Percentiles rank a stretch among this genome's conserved stretches.
phyloP scores from a whole-genome alignment of 2,113 vertebrate genomes.

The Myrmecobius fasciatus region DNA sequence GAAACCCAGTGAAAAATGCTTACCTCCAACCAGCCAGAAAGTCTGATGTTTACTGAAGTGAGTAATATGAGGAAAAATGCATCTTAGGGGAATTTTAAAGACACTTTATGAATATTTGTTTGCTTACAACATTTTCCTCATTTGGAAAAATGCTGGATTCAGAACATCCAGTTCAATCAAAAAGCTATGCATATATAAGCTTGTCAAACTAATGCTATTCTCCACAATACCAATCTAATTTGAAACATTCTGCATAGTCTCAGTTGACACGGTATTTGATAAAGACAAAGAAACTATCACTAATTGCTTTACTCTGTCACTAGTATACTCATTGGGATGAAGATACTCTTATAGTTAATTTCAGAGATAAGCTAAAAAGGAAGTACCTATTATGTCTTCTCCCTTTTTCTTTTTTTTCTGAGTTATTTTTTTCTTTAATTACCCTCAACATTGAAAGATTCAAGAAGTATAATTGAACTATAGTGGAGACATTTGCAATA shows the following conservation, averaged over 20 bases:
- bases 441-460: not conserved
- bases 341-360: constrained; percentile 54
- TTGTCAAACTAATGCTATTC: constrained; percentile 52
- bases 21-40: constrained; percentile 14
- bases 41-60: constrained; percentile 3
- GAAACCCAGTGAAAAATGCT: not conserved
- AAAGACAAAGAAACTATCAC: constrained; percentile 57
- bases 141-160: constrained; percentile 19
- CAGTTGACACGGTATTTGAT: constrained; percentile 47
- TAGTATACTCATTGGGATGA: constrained; percentile 46
- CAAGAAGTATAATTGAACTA: not conserved
- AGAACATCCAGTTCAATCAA: constrained; percentile 40
- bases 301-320: constrained; percentile 58
- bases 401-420: constrained; percentile 35
- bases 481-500: not conserved
- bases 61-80: constrained; percentile 24
- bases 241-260: constrained; percentile 26
- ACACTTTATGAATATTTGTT: constrained; percentile 57
- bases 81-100: not conserved
- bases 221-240: constrained; percentile 20
- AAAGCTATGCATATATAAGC: constrained; percentile 25
- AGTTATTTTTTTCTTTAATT: not conserved
- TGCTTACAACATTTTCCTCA: constrained; percentile 54
- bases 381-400: constrained; percentile 11
- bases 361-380: constrained; percentile 52